Evolutionary conservation across 2,888 invertebrate species (phyloP), one percentile per base, ranked within the genome.

Genomic region (Drosophila paranaensis): DNA sequence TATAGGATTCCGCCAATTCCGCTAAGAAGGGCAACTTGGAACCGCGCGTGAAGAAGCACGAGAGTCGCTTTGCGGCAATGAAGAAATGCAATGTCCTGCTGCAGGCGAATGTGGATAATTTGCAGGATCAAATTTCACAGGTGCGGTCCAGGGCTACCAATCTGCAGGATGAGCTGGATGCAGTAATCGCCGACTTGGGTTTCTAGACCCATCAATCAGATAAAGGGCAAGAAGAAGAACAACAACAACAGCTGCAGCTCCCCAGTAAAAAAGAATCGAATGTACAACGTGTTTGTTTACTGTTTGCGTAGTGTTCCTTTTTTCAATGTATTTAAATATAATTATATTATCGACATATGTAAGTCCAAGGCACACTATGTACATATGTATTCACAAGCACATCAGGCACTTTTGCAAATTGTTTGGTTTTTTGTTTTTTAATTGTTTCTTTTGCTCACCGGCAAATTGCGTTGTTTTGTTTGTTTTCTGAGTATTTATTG

Each of bases 41-140:
- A 27, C 94, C 94, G 60, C 93, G 95, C 62, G 93, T 95, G 3
- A 97, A 96, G 90, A 94, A 95, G 60, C 96, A 97, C 91, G 97
- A 97, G 91, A 95, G 95, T 54, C 94, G 96, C 72, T 93, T 97
- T 11, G 94, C 95, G 43, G 96, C 97, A 0, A 93, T 97, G 87
- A 97, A 97, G 93, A 98, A 98, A 91, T 97, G 97, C 77, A 98
- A 97, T 90, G 96, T 97, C 73, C 94, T 97, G 81, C 94, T 97
- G 13, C 97, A 97, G 93, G 96, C 97, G 0, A 97, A 97, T 91
- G 97, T 97, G 0, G 97, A 97, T 92, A 94, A 97, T 88, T 93
- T 97, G 67, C 97, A 97, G 91, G 97, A 97, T 91, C 97, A 97
- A 90, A 95, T 97, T 51, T 95, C 95, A 61, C 96, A 96, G 90